Evolutionary conservation across 2,113 vertebrate genomes (phyloP), one percentile per base, ranked within the genome.

Genomic region (Cathartes aura): DNA sequence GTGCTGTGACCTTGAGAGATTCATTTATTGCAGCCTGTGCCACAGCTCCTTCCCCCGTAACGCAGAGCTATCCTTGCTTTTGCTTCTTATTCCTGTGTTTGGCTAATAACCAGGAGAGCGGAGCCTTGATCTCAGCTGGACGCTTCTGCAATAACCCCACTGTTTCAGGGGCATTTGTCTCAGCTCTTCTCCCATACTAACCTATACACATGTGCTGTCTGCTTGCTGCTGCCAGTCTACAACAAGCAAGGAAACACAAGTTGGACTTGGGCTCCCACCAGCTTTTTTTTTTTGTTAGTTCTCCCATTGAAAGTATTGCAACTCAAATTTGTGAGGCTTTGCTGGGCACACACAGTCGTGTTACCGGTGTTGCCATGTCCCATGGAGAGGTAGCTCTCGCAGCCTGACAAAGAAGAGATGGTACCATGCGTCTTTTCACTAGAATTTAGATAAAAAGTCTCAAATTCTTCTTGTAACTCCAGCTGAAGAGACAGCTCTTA

Each of bases 341-440:
- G 21, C 52, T 9, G 29, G 86, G 24, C 47, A 16, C 6, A 1
- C 16, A 1, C 4, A 3, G 32, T 2, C 26, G 3, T 43, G 43
- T 43, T 45, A 19, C 21, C 1, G 2, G 12, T n/a, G 27, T 30
- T 30, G 15, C 32, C 5, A 23, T 27, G 23, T 73, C 38, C 55
- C 29, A 1, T 0, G 29, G 75, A 50, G 43, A 53, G 34, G 85
- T 26, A 20, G 3, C 15, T 48, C 48, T 76, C 1, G 1, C 22
- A 55, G 47, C 24, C 30, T 48, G 64, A 4, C 38, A 27, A 60
- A 63, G 32, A 32, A n/a, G 43, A 52, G 27, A 20, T 81, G 72
- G 27, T 30, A 24, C 48, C 8, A 4, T 3, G 5, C 0, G 0
- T 66, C 27, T 89, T 55, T 55, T 30, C 14, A 2, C 40, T 53